Evolutionary conservation across 2,113 vertebrate species (phyloP).

Genomic region (Ploceus nigricollis): DNA sequence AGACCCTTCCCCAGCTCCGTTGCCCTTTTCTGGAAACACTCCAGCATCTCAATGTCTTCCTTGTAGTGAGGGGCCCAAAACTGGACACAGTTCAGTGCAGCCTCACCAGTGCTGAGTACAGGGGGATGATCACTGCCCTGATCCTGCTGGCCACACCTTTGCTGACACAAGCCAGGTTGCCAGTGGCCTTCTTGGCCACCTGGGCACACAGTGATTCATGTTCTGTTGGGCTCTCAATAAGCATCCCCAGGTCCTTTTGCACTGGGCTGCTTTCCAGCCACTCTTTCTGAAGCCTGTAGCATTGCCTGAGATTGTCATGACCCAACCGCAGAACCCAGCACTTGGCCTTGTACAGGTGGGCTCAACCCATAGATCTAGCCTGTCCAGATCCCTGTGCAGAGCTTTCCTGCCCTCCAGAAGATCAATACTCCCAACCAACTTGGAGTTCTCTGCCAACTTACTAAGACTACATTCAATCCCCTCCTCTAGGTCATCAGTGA

Average conservation of each 20-base stretch:
- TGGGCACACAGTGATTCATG: background rate
- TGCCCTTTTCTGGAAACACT: background rate
- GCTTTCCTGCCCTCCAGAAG: background rate
- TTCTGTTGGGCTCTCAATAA: background rate
- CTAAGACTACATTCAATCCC: background rate
- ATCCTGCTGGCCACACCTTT: background rate
- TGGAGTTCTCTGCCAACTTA: background rate
- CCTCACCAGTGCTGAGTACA: background rate
- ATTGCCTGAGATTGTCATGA: background rate
- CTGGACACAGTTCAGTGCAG: background rate
- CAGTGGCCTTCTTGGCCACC: background rate
- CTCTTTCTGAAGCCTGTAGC: background rate
- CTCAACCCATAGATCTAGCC: background rate
- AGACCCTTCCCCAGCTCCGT: rapidly evolving
- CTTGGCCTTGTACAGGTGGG: rapidly evolving
- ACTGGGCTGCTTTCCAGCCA: background rate
- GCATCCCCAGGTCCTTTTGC: background rate
- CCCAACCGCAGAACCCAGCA: background rate
- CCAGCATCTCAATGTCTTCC: background rate
- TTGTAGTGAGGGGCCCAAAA: background rate
- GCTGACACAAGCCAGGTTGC: background rate
- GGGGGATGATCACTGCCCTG: background rate
- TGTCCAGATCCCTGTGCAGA: background rate
- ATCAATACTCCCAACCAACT: background rate
- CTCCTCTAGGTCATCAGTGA: background rate